Evolutionary conservation across 2,888 invertebrate genomes (phyloP).

Genomic region (Diadegma fenestrale): DNA sequence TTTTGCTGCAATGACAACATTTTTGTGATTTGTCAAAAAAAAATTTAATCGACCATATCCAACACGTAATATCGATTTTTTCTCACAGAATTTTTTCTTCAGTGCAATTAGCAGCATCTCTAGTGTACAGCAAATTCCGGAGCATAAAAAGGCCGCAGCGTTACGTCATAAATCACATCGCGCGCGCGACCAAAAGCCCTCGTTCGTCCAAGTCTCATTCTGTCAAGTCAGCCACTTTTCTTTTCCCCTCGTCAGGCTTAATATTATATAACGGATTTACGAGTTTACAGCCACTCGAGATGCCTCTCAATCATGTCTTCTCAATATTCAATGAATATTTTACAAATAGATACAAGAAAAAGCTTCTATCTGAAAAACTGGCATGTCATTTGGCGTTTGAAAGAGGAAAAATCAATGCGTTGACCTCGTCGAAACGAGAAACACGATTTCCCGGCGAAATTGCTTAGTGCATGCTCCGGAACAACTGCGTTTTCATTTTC

Average conservation of each 20-base stretch:
- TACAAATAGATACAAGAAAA: conserved; percentile 10
- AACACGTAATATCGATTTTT: too few relatives aligned
- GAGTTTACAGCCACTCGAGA: background rate
- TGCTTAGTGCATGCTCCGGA: background rate
- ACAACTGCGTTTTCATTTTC: conserved; percentile 5
- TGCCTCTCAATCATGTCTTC: background rate
- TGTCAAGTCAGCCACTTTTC: conserved; percentile 19
- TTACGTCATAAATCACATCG: background rate
- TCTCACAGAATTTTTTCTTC: too few relatives aligned
- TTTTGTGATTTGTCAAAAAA: too few relatives aligned
- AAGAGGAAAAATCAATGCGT: background rate
- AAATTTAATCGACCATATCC: too few relatives aligned
- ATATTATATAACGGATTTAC: conserved; percentile 22
- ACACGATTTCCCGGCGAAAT: background rate
- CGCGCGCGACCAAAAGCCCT: background rate
- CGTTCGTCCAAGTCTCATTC: background rate
- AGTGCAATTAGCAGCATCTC: conserved; percentile 9
- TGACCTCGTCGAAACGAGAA: background rate
- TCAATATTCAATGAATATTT: conserved; percentile 13
- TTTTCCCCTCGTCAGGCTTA: conserved; percentile 1
- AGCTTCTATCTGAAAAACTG: background rate
- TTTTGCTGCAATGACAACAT: too few relatives aligned
- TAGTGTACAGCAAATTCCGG: background rate
- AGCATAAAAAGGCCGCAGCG: background rate
- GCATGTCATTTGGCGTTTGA: background rate